phyloP scores from a whole-genome alignment of 2,113 vertebrate species.

The Perognathus longimembris region DNA sequence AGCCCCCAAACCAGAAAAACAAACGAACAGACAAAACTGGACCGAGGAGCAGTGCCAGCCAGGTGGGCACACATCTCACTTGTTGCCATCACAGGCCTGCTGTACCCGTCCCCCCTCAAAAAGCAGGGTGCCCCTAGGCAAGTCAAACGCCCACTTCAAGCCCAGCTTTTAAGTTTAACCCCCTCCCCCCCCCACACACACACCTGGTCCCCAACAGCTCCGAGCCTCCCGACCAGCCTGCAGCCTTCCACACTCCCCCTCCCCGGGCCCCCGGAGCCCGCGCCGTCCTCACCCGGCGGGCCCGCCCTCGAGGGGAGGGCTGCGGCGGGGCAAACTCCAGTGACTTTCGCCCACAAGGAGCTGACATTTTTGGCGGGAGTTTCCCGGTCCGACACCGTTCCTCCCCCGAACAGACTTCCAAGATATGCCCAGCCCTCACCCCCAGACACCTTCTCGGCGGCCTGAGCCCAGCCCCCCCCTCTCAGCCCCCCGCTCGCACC shows the following conservation, averaged over 20 bases:
- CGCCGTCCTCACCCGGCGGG: not conserved
- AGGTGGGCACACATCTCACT: not conserved
- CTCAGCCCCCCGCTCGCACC: not conserved
- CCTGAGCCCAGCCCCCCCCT: not conserved
- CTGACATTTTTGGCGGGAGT: constrained; percentile 73
- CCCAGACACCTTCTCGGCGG: not conserved
- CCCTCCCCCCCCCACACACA: not conserved
- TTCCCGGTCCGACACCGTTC: not conserved
- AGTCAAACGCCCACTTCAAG: not conserved
- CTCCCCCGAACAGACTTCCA: not conserved
- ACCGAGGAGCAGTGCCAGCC: not conserved
- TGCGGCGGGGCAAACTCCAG: not conserved
- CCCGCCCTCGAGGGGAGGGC: not conserved
- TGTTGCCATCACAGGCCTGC: not conserved
- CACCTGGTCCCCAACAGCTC: not conserved
- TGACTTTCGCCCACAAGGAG: constrained; percentile 37
- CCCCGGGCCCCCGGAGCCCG: not conserved
- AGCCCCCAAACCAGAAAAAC: too few species aligned
- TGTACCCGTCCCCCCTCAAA: not conserved
- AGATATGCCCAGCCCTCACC: not conserved
- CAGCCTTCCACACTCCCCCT: not conserved
- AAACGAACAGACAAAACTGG: not conserved
- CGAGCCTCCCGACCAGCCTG: not conserved
- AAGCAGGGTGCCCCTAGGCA: not conserved
- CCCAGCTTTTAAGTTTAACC: not conserved